phyloP scores from a whole-genome alignment of 1,140 invertebrate species.

The Halyomorpha halys region DNA sequence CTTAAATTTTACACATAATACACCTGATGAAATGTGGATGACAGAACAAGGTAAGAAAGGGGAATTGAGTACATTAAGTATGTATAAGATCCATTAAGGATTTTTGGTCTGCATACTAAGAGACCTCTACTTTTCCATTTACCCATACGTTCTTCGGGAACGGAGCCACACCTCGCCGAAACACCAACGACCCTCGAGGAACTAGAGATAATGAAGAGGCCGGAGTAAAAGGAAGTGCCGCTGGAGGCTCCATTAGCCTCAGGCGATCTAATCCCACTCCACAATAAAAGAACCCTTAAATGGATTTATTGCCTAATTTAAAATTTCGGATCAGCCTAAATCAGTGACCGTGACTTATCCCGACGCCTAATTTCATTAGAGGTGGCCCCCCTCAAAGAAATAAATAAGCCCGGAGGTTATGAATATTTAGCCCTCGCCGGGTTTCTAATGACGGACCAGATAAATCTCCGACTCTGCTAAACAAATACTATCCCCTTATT shows the following conservation, averaged over 20 bases:
- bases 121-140: too few relatives aligned
- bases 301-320: slow-evolving; percentile 12
- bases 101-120: too few relatives aligned
- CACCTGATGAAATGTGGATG: too few relatives aligned
- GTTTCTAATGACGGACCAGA: background rate
- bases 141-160: too few relatives aligned
- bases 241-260: background rate
- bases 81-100: too few relatives aligned
- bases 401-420: background rate
- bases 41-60: too few relatives aligned
- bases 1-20: too few relatives aligned
- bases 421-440: background rate
- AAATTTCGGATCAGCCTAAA: slow-evolving; percentile 10
- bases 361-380: slow-evolving; percentile 2
- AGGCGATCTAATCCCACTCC: background rate
- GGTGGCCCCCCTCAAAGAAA: background rate
- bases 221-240: background rate
- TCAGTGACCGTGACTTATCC: slow-evolving; percentile 8
- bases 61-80: too few relatives aligned
- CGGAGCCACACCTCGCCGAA: too few relatives aligned
- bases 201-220: slow-evolving; percentile 2
- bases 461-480: slow-evolving; percentile 3
- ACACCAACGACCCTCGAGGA: background rate
- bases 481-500: slow-evolving; percentile 9
- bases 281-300: slow-evolving; percentile 9